Evolutionary conservation across 2,797 vertebrate species (phyloP).

Genomic region (Sebastes vulpes): DNA sequence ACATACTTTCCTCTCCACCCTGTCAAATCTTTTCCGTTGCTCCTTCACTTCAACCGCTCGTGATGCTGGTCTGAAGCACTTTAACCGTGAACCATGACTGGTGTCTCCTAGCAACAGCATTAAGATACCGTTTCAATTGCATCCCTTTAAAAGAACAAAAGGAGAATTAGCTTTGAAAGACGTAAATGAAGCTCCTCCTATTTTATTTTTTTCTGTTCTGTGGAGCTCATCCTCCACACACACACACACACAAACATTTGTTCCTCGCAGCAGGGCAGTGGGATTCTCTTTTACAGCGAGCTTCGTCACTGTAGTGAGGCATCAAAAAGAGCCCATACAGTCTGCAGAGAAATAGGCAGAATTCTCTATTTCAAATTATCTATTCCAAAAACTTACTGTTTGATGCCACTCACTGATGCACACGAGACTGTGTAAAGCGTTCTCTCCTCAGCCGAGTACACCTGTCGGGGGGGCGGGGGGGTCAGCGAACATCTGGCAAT

Average conservation of each 20-base stretch:
- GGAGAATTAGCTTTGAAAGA: slow-evolving; percentile 68
- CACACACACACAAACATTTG: slow-evolving; percentile 2
- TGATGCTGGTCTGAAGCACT: slow-evolving; percentile 50
- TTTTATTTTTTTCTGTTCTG: slow-evolving; percentile 27
- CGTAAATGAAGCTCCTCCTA: slow-evolving; percentile 55
- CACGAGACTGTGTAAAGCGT: not conserved
- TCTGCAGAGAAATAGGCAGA: slow-evolving; percentile 8
- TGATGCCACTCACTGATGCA: slow-evolving; percentile 4
- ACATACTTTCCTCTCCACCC: not conserved
- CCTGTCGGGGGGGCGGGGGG: slow-evolving; percentile 38
- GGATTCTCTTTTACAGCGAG: slow-evolving; percentile 29
- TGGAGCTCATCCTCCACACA: slow-evolving; percentile 24
- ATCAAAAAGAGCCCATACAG: not conserved
- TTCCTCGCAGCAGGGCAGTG: slow-evolving; percentile 23
- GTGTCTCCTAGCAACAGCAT: slow-evolving; percentile 81
- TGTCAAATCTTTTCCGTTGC: not conserved
- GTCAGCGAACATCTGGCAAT: slow-evolving; percentile 63
- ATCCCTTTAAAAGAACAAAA: slow-evolving; percentile 67
- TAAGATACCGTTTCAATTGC: slow-evolving; percentile 54
- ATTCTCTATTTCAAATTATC: slow-evolving; percentile 12
- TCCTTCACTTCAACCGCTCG: not conserved
- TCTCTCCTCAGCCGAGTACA: slow-evolving; percentile 18
- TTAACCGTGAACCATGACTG: slow-evolving; percentile 44
- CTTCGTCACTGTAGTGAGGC: slow-evolving; percentile 12
- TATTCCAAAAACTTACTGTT: slow-evolving; percentile 9